These are phyloP conservation scores for Ormyrus labotus DNA, from an alignment of 2,888 invertebrate genomes.

Conservation along the genomic window DNA sequence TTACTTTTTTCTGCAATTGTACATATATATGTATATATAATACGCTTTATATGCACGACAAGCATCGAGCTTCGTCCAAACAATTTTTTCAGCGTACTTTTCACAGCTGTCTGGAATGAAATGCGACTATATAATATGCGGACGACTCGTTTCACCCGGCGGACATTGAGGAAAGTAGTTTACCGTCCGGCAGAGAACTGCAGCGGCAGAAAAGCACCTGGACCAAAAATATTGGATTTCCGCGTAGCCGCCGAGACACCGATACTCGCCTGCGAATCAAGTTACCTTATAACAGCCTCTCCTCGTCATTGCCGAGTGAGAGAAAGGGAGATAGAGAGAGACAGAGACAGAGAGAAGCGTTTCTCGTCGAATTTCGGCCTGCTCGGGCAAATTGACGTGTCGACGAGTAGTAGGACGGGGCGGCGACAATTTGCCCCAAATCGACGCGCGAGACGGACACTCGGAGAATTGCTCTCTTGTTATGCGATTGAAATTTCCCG, in stretches of 20 bases:
- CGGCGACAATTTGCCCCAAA: not conserved
- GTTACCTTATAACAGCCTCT: slow-evolving; percentile 53
- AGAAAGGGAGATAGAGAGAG: no score
- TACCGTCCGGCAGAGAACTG: slow-evolving; percentile 39
- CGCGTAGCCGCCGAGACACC: slow-evolving; percentile 54
- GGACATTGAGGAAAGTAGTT: slow-evolving; percentile 39
- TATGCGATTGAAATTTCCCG: no score
- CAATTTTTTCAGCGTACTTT: slow-evolving; percentile 24
- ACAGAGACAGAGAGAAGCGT: slow-evolving; percentile 28
- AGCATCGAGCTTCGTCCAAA: not conserved
- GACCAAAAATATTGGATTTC: slow-evolving; percentile 53
- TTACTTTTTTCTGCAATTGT: no score
- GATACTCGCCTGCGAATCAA: slow-evolving; percentile 60
- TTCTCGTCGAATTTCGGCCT: slow-evolving; percentile 48
- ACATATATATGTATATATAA: not conserved
- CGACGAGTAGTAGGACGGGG: slow-evolving; percentile 27
- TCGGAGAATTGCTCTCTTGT: no score
- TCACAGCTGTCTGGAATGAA: slow-evolving; percentile 41
- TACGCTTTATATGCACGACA: not conserved
- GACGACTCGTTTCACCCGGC: slow-evolving; percentile 12
- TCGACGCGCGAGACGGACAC: no score
- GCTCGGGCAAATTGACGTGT: slow-evolving; percentile 50
- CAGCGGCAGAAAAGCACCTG: slow-evolving; percentile 14
- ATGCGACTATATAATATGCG: slow-evolving; percentile 23
- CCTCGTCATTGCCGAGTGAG: no score